Percentiles rank a stretch among this genome's conserved stretches.
These are phyloP conservation scores for Drosophila dunni DNA, from an alignment of 1,140 invertebrate species.

Conservation along the genomic window DNA sequence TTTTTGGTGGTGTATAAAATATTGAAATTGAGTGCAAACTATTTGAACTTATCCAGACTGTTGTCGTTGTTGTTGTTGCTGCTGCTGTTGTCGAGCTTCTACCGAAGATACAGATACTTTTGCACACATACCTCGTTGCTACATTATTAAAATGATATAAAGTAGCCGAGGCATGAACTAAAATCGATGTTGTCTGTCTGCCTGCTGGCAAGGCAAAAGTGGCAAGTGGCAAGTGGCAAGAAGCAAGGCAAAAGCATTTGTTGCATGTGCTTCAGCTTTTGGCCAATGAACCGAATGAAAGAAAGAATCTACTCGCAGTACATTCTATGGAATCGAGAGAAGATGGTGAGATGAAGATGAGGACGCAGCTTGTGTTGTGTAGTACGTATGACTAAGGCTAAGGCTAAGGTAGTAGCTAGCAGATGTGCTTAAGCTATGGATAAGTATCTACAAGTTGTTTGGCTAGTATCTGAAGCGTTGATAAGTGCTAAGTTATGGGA, in stretches of 20 bases:
- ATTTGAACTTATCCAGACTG: conserved; percentile 63
- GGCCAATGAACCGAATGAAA: conserved; percentile 64
- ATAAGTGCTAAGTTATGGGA: conserved; percentile 56
- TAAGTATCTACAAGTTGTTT: conserved; percentile 59
- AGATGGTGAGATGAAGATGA: background rate
- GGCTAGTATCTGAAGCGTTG: conserved; percentile 53
- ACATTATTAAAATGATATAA: conserved; percentile 83
- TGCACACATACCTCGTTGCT: conserved; percentile 49
- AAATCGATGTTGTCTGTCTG: conserved; percentile 44
- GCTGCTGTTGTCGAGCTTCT: conserved; percentile 16
- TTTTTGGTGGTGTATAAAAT: conserved; percentile 65
- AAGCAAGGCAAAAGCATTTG: conserved; percentile 36
- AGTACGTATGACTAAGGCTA: background rate
- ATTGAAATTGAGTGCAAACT: conserved; percentile 83
- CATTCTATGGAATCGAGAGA: background rate
- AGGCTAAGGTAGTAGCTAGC: conserved; percentile 45
- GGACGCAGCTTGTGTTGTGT: background rate
- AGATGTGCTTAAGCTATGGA: conserved; percentile 51
- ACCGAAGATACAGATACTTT: conserved; percentile 29
- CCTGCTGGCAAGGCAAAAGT: conserved; percentile 14
- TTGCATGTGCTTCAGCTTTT: conserved; percentile 62
- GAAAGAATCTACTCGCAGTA: conserved; percentile 37
- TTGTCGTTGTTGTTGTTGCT: conserved; percentile 10
- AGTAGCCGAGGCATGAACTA: conserved; percentile 68
- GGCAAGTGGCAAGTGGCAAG: background rate